phyloP scores from a whole-genome alignment of 23 tunicate genomes.

The Botrylloides violaceus region DNA sequence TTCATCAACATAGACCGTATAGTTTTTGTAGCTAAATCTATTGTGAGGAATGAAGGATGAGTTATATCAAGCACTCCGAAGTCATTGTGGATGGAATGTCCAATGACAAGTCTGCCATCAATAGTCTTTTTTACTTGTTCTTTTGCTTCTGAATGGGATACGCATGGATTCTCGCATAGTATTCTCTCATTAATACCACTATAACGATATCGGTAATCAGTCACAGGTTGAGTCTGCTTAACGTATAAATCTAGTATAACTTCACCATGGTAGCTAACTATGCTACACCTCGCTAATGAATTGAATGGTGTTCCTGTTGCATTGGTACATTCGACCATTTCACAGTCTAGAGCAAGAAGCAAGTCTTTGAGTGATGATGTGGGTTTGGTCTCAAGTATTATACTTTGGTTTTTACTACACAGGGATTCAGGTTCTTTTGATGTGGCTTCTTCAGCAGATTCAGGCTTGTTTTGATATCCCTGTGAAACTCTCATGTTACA shows the following conservation, averaged over 20 bases:
- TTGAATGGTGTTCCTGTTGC: background rate
- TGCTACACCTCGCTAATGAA: constrained; percentile 5
- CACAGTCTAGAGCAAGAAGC: constrained; percentile 9
- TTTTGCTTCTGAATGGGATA: background rate
- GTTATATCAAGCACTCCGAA: background rate
- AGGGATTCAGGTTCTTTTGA: background rate
- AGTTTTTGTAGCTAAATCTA: background rate
- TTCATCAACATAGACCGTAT: background rate
- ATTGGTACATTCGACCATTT: constrained; percentile 3
- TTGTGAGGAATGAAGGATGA: background rate
- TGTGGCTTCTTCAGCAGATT: background rate
- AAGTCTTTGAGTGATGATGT: background rate
- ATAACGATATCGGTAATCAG: constrained; percentile 1
- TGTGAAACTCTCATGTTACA: background rate
- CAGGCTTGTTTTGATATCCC: background rate
- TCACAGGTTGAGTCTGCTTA: background rate
- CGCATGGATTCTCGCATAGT: background rate
- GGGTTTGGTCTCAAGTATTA: background rate
- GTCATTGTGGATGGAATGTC: constrained; percentile 3
- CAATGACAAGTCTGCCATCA: constrained; percentile 3
- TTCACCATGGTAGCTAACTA: background rate
- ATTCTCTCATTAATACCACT: constrained; percentile 1
- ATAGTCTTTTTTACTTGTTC: background rate
- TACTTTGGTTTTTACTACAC: background rate
- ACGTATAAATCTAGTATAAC: background rate